A percentile compares a stretch with the other conserved stretches of the same genome.
phyloP scores from a whole-genome alignment of 2,888 invertebrate genomes.

The Xylota segnis region DNA sequence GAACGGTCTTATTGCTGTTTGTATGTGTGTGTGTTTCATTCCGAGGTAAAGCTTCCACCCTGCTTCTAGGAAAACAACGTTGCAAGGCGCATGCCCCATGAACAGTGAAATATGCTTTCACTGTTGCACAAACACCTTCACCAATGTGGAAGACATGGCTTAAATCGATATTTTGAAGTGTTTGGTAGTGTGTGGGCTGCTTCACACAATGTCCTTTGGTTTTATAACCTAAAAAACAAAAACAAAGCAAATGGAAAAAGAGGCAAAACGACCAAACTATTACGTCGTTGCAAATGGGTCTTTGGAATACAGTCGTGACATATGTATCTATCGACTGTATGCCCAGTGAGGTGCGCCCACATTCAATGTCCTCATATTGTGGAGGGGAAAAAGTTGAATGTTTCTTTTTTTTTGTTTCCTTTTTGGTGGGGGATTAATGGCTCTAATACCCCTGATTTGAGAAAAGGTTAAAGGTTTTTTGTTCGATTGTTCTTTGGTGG shows the following conservation, averaged over 20 bases:
- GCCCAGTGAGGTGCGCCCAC: slow-evolving; percentile 55
- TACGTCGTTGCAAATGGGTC: slow-evolving; percentile 73
- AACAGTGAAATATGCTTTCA: slow-evolving; percentile 51
- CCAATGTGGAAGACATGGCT: background rate
- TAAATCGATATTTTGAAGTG: slow-evolving; percentile 55
- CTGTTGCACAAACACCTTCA: slow-evolving; percentile 65
- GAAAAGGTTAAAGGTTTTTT: slow-evolving; percentile 69
- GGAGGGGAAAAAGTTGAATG: slow-evolving; percentile 55
- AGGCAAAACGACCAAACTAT: slow-evolving; percentile 60
- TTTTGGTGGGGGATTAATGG: slow-evolving; percentile 19
- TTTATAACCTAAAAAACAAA: slow-evolving; percentile 48
- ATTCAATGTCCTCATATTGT: slow-evolving; percentile 70
- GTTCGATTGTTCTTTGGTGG: slow-evolving; percentile 17
- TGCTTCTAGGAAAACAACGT: slow-evolving; percentile 15
- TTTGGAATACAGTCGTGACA: slow-evolving; percentile 52
- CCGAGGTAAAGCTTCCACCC: slow-evolving; percentile 71
- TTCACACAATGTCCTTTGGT: slow-evolving; percentile 61
- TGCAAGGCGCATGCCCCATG: slow-evolving; percentile 46
- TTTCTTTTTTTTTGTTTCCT: slow-evolving; percentile 7
- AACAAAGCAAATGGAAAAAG: background rate
- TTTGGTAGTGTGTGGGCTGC: slow-evolving; percentile 50
- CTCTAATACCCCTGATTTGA: slow-evolving; percentile 29
- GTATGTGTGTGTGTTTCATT: slow-evolving; percentile 22
- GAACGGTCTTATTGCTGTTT: too few relatives aligned
- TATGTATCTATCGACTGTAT: slow-evolving; percentile 9